phyloP scores from a whole-genome alignment of 2,797 vertebrate genomes.

The Ara ararauna region DNA sequence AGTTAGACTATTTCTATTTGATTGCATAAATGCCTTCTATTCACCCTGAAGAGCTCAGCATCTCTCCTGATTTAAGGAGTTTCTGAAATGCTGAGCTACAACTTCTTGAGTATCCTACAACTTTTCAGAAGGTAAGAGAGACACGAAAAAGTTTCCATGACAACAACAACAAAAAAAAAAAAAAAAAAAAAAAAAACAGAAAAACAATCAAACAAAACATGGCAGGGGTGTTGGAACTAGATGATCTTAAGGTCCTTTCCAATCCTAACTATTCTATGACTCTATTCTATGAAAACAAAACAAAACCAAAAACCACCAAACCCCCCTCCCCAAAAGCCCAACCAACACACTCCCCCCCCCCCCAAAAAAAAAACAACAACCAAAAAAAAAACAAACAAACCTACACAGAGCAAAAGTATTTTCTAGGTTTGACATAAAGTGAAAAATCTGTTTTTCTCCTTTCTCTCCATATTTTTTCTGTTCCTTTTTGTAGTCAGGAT shows the following conservation, averaged over 20 bases:
- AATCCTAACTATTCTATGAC: background rate
- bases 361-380: background rate
- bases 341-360: background rate
- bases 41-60: background rate
- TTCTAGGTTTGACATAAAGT: background rate
- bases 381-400: background rate
- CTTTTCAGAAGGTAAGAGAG: background rate
- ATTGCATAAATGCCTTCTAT: background rate
- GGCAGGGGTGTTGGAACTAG: background rate
- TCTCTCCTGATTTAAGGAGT: background rate
- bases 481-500: background rate
- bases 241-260: background rate
- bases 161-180: background rate
- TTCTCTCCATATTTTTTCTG: background rate
- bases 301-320: background rate
- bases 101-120: background rate
- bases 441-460: fast-evolving
- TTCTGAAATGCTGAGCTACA: background rate
- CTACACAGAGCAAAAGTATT: background rate
- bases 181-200: background rate
- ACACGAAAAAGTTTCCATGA: background rate
- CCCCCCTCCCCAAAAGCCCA: background rate
- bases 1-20: background rate
- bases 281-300: background rate
- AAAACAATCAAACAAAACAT: background rate